Conservation (phyloP, 2,888 invertebrate genomes). For the Drosophila buzzatii region DNA sequence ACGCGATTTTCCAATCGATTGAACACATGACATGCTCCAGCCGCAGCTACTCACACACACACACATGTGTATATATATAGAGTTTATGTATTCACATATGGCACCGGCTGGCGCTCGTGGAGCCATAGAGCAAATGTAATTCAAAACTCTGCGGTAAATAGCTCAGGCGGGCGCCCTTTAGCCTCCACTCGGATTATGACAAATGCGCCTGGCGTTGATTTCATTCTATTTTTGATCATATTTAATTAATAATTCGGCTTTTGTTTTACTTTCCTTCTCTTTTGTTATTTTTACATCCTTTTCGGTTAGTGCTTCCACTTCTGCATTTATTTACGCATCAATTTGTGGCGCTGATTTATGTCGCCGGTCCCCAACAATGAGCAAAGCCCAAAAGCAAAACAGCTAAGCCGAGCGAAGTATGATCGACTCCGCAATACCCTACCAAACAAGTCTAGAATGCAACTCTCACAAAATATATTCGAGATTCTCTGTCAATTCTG, state of each 20-base stretch:
- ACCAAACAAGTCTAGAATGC: not conserved
- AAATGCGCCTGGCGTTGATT: slow-evolving; percentile 30
- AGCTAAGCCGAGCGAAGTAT: not conserved
- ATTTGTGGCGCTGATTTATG: slow-evolving; percentile 77
- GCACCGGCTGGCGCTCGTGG: slow-evolving; percentile 40
- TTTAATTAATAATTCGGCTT: slow-evolving; percentile 67
- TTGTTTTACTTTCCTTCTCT: slow-evolving; percentile 11
- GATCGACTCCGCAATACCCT: not conserved
- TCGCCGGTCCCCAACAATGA: slow-evolving; percentile 48
- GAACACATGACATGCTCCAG: slow-evolving; percentile 72
- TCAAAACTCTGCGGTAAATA: slow-evolving; percentile 56
- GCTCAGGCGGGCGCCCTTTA: slow-evolving; percentile 29
- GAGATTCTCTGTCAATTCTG: not conserved
- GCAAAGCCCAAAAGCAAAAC: slow-evolving; percentile 18
- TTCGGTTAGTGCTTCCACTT: slow-evolving; percentile 43
- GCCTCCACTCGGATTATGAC: slow-evolving; percentile 17
- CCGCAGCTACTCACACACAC: slow-evolving; percentile 34
- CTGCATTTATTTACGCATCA: slow-evolving; percentile 75
- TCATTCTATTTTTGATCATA: slow-evolving; percentile 70
- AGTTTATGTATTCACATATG: slow-evolving; percentile 38
- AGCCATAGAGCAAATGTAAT: slow-evolving; percentile 40
- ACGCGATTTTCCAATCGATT: slow-evolving; percentile 79
- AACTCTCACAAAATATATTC: not conserved
- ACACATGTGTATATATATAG: not conserved
- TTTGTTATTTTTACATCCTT: slow-evolving; percentile 47